Evolutionary conservation across 92 coral and sea anemone genomes (phyloP), one percentile per base, ranked within the genome.

Genomic region (Zoanthus sansibaricus): DNA sequence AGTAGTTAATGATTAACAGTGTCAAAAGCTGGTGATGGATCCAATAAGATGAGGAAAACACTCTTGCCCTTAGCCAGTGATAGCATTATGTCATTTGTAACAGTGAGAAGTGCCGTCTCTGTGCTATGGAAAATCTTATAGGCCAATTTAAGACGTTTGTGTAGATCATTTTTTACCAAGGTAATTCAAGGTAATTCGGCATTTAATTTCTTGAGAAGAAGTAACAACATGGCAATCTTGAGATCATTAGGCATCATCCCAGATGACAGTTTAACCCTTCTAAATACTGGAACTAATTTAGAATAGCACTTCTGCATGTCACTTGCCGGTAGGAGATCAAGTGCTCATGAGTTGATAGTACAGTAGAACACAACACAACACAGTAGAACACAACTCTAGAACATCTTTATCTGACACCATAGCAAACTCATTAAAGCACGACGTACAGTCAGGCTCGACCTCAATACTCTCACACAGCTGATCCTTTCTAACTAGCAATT

Each of bases 331-430:
- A 72, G 49, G 14, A 80, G 80, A 72, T 84, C 80, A 18, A 84
- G 80, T 49, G 88, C 71, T 9, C 77, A 83, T 70, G 87, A 14
- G 69, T 83, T 83, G 62, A 83, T 83, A 15, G 33, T 83, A n/a
- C 46, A 83, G 25, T 25, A 25, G 25, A 16, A 78, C 78, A 21
- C 78, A 16, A 42, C 49, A 20, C 68, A 83, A 46, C 9, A 42
- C 42, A 25, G 25, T 25, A 68, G 6, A 7, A 69, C 69, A 61
- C 47, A 78, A 61, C 21, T 15, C 25, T 25, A 25, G 25, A 25
- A 25, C 25, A 25, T 25, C 25, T 25, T 25, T 25, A 25, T 25
- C 25, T 25, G 25, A 25, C 25, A 25, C 25, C 25, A 25, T 25
- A 25, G 25, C 25, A 25, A 25, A 25, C 25, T 25, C 25, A 25